Evolutionary conservation across 2,888 invertebrate species (phyloP), one percentile per base, ranked within the genome.

Genomic region (Campaea margaritaria): DNA sequence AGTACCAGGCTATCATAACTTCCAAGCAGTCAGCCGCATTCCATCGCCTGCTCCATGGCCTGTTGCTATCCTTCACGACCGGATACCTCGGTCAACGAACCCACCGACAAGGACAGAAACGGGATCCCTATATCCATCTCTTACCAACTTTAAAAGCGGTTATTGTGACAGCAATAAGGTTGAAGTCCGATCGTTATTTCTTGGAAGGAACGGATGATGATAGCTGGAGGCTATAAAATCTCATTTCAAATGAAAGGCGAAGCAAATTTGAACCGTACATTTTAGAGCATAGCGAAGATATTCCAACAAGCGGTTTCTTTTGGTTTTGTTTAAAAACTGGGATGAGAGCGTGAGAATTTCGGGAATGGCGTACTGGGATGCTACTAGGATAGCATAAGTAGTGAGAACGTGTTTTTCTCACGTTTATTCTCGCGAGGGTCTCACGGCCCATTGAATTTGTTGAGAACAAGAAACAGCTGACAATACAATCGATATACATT

Each of bases 311-410:
- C 36, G 11, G 38, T 62, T 62, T 66, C 74, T 78, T 76, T 73
- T 81, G 76, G 81, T 82, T 83, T 83, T 82, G 79, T 82, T 83
- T 83, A 83, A 85, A 86, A 86, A 81, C 77, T 74, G 82, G 82
- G 80, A 82, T 83, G 79, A 72, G 82, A 91, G 83, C 91, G 92
- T 92, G 92, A 92, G 92, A 92, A 92, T 88, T 91, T 91, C 88
- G 87, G 91, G 90, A 90, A 88, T 85, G 85, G 89, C 90, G 87
- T 87, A 89, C 91, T 92, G 90, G 86, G 79, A 76, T 76, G 68
- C 56, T 87, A 92, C 91, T 76, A 91, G 91, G 92, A 75, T 58
- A 55, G 53, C 83, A 91, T 84, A 70, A 65, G 63, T 7, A 53
- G 47, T 31, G 50, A 78, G 74, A 82, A 83, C 71, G 64, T 76